phyloP scores from a whole-genome alignment of 1,140 invertebrate genomes.

The Adoxophyes honmai region DNA sequence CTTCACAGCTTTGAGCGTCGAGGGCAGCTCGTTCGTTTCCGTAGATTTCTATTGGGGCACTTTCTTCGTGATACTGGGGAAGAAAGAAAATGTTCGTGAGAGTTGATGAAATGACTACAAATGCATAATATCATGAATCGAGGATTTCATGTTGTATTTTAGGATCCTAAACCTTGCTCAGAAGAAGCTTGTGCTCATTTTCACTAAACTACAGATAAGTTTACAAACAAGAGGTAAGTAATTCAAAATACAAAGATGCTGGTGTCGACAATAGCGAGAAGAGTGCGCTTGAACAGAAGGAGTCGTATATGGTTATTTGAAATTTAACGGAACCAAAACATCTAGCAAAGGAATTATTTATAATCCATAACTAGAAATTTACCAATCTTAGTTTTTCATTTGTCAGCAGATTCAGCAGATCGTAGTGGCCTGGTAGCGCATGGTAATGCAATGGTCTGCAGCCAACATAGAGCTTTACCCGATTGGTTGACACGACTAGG shows the following conservation, averaged over 20 bases:
- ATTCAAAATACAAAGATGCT: no score
- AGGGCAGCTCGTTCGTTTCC: constrained; percentile 46
- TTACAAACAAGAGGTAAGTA: no score
- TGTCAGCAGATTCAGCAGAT: constrained; percentile 42
- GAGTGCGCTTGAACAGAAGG: no score
- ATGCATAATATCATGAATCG: no score
- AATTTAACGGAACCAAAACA: no score
- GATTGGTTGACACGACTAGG: constrained; percentile 38
- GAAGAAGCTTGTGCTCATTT: no score
- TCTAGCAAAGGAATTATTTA: neutral
- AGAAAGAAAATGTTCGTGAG: constrained; percentile 1
- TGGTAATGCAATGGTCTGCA: constrained; percentile 59
- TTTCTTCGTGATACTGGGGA: constrained; percentile 67
- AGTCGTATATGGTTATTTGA: no score
- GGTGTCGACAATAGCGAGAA: no score
- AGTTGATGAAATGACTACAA: neutral
- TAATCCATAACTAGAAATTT: constrained; percentile 16
- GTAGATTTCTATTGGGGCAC: constrained; percentile 55
- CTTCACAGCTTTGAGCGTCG: constrained; percentile 50
- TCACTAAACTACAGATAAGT: no score
- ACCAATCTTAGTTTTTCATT: constrained; percentile 56
- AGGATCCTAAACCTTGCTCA: no score
- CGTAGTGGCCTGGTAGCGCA: constrained; percentile 44
- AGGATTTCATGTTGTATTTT: no score
- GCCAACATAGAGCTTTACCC: constrained; percentile 51